phyloP scores from a whole-genome alignment of 37 sponge, comb jelly and placozoan genomes.

The Ephydatia muelleri region DNA sequence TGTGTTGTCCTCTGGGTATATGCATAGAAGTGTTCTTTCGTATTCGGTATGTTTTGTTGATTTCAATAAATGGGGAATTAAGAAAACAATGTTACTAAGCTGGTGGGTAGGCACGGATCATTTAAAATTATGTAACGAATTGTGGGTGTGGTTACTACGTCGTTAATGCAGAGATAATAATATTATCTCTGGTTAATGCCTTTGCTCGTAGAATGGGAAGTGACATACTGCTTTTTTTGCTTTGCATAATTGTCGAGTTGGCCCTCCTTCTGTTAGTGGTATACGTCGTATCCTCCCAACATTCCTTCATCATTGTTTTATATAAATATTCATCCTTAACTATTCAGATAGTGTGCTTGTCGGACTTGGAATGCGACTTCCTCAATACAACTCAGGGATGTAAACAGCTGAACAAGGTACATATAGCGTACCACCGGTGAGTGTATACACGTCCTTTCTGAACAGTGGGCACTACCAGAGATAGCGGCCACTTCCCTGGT shows the following conservation, averaged over 20 bases:
- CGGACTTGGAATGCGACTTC: slow-evolving; percentile 92
- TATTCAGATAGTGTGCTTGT: slow-evolving; percentile 71
- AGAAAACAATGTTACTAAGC: neutral
- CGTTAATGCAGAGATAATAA: neutral
- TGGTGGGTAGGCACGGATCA: too few relatives aligned
- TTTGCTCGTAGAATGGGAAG: slow-evolving; percentile 5
- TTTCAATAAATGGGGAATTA: neutral
- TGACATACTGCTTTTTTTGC: slow-evolving; percentile 54
- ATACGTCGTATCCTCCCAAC: slow-evolving; percentile 77
- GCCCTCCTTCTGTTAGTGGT: slow-evolving; percentile 46
- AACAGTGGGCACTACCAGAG: slow-evolving; percentile 87
- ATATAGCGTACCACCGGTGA: neutral
- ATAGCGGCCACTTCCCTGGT: slow-evolving; percentile 40
- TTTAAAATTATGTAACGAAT: too few relatives aligned
- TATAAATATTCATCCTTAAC: neutral
- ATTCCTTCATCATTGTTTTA: neutral
- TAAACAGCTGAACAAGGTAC: slow-evolving; percentile 73
- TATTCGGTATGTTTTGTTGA: neutral
- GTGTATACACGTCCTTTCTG: neutral
- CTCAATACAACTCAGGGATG: slow-evolving; percentile 85
- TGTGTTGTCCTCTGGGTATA: neutral
- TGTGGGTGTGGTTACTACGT: neutral
- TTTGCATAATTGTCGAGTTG: slow-evolving; percentile 55
- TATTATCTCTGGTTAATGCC: too few relatives aligned
- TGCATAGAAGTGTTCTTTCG: neutral